A percentile compares a stretch with the other conserved stretches of the same genome.
phyloP scores from a whole-genome alignment of 2,888 invertebrate genomes.

The Pristionchus maxplancki region DNA sequence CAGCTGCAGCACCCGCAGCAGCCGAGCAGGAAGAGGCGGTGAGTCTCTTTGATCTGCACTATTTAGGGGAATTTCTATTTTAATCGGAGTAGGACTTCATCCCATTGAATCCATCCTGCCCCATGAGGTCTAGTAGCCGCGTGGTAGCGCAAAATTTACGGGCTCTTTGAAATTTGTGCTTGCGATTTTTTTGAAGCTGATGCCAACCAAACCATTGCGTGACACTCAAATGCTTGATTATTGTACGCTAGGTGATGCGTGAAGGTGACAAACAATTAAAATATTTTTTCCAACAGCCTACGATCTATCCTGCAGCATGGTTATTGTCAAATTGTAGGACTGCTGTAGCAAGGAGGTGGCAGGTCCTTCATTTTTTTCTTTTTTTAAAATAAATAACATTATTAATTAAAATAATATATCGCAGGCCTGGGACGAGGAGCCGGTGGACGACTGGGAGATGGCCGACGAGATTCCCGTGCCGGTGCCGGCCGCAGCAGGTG shows the following conservation, averaged over 20 bases:
- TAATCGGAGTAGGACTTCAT: too few species aligned
- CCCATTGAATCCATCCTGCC: background rate
- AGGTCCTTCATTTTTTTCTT: too few species aligned
- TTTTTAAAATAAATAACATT: too few species aligned
- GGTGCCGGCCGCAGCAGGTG: constrained; percentile 54
- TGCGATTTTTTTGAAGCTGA: too few species aligned
- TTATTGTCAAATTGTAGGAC: too few species aligned
- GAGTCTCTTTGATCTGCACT: background rate
- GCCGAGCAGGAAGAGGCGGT: background rate
- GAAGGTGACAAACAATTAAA: background rate
- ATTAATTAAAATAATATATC: too few species aligned
- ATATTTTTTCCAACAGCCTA: background rate
- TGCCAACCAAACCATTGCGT: background rate
- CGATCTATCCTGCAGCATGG: too few species aligned
- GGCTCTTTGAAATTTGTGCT: background rate
- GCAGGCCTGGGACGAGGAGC: constrained; percentile 57
- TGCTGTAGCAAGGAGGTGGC: too few species aligned
- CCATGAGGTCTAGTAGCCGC: background rate
- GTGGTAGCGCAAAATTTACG: background rate
- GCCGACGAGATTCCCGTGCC: constrained; percentile 79
- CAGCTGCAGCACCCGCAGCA: constrained; percentile 49
- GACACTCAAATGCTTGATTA: background rate
- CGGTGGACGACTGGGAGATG: constrained; percentile 76
- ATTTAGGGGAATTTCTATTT: too few species aligned
- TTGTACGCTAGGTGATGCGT: background rate